phyloP scores from a whole-genome alignment of 2,888 invertebrate genomes.

The Sphecodes monilicornis region DNA sequence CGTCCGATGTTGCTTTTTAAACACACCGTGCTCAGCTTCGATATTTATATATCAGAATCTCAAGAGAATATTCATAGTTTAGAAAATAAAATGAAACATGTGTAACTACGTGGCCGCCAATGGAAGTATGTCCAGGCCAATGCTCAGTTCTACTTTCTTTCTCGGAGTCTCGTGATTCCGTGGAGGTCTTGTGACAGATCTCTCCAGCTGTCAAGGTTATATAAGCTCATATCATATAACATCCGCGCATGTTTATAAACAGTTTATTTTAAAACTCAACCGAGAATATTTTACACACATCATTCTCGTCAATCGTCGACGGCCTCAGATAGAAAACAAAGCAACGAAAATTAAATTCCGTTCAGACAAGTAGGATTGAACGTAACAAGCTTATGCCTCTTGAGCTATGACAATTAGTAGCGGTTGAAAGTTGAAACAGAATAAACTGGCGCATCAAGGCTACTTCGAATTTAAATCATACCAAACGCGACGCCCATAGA shows the following conservation, averaged over 20 bases:
- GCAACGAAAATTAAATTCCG: background rate
- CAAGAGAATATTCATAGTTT: background rate
- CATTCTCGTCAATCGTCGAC: background rate
- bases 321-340: too few species aligned
- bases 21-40: background rate
- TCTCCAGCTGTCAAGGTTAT: constrained; percentile 1
- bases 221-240: background rate
- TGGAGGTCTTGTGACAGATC: constrained; percentile 3
- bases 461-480: background rate
- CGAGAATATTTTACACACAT: background rate
- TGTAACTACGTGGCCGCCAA: background rate
- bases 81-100: background rate
- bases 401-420: background rate
- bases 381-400: background rate
- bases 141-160: constrained; percentile 32
- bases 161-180: background rate
- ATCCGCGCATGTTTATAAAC: background rate
- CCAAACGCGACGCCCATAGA: background rate
- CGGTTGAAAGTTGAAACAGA: background rate
- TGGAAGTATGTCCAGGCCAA: constrained; percentile 4
- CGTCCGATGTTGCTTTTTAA: too few species aligned
- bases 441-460: background rate
- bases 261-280: background rate
- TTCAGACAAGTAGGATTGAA: background rate
- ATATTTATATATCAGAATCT: background rate